phyloP scores from a whole-genome alignment of 2,797 vertebrate species.

The Molossus molossus region DNA sequence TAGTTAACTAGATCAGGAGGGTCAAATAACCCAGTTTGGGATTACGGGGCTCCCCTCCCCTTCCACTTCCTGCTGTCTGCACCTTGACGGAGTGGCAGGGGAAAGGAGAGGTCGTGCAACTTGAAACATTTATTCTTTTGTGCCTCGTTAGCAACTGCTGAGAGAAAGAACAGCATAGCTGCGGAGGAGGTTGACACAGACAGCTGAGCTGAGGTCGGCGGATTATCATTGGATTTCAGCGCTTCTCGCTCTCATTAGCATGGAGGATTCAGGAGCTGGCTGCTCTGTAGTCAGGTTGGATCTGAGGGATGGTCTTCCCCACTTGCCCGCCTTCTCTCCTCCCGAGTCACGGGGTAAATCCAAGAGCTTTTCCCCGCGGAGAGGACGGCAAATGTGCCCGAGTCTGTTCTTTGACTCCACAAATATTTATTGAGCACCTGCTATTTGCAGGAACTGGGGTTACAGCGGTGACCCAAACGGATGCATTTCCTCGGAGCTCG shows the following conservation, averaged over 20 bases:
- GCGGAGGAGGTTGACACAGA: slow-evolving; percentile 42
- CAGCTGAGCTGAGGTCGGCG: slow-evolving; percentile 51
- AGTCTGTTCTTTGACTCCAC: not conserved
- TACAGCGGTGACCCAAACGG: not conserved
- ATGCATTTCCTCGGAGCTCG: not conserved
- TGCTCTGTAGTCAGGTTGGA: not conserved
- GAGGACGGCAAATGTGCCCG: not conserved
- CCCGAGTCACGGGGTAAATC: not conserved
- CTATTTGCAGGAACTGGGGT: not conserved
- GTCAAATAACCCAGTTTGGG: slow-evolving; percentile 66
- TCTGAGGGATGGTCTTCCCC: not conserved
- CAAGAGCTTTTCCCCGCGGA: not conserved
- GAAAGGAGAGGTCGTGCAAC: not conserved
- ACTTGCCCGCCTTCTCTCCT: not conserved
- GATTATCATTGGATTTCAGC: slow-evolving; percentile 37
- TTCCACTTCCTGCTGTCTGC: slow-evolving; percentile 66
- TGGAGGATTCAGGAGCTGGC: not conserved
- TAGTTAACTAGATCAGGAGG: slow-evolving; percentile 61
- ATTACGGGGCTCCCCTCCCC: not conserved
- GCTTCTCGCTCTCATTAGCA: not conserved
- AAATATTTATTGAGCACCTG: not conserved
- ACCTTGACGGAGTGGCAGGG: slow-evolving; percentile 55
- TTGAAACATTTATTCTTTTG: slow-evolving; percentile 72
- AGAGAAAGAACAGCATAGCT: not conserved
- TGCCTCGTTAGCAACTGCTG: slow-evolving; percentile 68